Base-by-base conservation (phyloP, 2,888 invertebrate genomes). In the Tipula unca region DNA sequence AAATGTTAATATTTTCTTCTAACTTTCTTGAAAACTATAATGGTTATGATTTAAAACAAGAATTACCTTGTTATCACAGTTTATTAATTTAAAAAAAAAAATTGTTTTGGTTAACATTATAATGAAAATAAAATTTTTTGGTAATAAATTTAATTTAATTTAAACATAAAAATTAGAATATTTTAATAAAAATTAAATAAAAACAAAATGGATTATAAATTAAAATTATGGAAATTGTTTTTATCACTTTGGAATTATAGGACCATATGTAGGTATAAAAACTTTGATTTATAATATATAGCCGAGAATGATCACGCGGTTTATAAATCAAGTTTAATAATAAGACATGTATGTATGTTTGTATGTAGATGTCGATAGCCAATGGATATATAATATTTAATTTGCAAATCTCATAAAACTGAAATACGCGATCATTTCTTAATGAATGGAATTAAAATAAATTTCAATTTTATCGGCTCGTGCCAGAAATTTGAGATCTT, bases 111-210 rank as follows among this genome's bases (percentile, higher is more conserved):
- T 20, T 25, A 25, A 25, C 25, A 69, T 69, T 69, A n/a, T n/a
- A 69, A 69, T 69, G 69, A 69, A 25, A 25, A n/a, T n/a, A 10
- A 3, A n/a, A n/a, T n/a, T 48, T 69, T 69, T 69, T 69, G 69
- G 25, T 69, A 69, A 69, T 69, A 69, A 69, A 69, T 69, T 69
- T 69, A 69, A 69, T 69, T 69, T 69, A 69, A 69, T 69, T 69
- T 69, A 69, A 69, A 69, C 48, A 48, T 69, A 69, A 69, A 10
- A 69, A 1, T 69, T 69, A 69, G 69, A 69, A 69, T 69, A 69
- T 69, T 69, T 69, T 25, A 69, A 69, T 69, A 69, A 69, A 69
- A 69, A 69, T 69, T 69, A 25, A 69, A 69, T 69, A 69, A 69
- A 48, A 69, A 25, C 25, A 25, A 69, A 69, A 69, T 17, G 17